A percentile compares a stretch with the other conserved stretches of the same genome.
These are phyloP conservation scores for Lapara coniferarum DNA, from an alignment of 2,888 invertebrate genomes.

Conservation along the genomic window DNA sequence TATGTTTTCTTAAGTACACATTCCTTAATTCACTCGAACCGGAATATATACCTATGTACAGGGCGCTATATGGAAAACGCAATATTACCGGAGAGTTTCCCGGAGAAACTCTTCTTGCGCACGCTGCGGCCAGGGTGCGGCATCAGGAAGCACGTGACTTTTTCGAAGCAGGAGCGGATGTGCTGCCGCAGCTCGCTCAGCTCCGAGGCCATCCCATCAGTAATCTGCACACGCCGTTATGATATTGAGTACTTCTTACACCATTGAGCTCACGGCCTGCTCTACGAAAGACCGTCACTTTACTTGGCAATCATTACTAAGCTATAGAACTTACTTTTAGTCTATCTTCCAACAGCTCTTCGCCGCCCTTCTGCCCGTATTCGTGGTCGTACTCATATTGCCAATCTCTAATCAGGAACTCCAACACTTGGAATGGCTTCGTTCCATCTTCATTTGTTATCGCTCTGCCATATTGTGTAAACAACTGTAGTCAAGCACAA, in stretches of 20 bases:
- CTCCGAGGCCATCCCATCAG: constrained; percentile 1
- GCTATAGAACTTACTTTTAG: constrained; percentile 19
- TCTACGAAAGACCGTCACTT: not conserved
- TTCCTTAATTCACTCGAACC: not conserved
- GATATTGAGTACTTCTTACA: not conserved
- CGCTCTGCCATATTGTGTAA: constrained; percentile 23
- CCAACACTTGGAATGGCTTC: constrained; percentile 25
- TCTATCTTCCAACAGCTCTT: constrained; percentile 14
- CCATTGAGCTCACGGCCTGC: not conserved
- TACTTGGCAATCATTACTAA: not conserved
- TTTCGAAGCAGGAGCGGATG: constrained; percentile 31
- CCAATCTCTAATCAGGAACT: constrained; percentile 29
- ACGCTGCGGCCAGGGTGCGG: constrained; percentile 34
- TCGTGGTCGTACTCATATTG: constrained; percentile 4
- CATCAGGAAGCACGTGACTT: constrained; percentile 32
- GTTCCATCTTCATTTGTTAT: constrained; percentile 16
- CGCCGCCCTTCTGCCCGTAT: constrained; percentile 26
- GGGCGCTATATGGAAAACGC: not conserved
- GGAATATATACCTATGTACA: not conserved
- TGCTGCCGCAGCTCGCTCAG: constrained; percentile 29
- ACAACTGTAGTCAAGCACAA: constrained; percentile 23
- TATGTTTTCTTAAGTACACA: not conserved
- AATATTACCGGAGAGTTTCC: constrained; percentile 19
- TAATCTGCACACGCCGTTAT: not conserved
- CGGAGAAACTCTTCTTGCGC: constrained; percentile 14